A percentile compares a stretch with the other conserved stretches of the same genome.
These are phyloP conservation scores for Melanotaenia nigrans DNA, from an alignment of 2,797 vertebrate genomes.

Conservation along the genomic window DNA sequence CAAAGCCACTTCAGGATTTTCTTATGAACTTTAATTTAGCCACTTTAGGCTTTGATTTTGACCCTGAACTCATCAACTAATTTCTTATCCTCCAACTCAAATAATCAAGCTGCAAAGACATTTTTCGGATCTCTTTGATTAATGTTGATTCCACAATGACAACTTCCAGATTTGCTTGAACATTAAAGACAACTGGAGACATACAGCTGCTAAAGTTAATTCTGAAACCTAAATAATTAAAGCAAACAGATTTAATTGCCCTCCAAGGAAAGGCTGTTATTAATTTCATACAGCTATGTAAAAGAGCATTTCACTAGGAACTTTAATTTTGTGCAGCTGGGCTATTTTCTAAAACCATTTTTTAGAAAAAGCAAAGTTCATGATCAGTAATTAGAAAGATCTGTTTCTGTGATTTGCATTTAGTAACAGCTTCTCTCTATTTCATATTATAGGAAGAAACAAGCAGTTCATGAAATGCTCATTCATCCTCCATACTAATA, in stretches of 20 bases:
- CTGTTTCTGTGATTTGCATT: slow-evolving; percentile 10
- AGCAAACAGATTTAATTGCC: background rate
- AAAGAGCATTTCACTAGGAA: background rate
- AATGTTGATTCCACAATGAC: background rate
- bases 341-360: background rate
- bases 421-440: background rate
- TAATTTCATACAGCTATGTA: background rate
- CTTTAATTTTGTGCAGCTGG: background rate
- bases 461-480: no score
- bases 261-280: background rate
- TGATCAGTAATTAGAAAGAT: background rate
- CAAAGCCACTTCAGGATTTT: no score
- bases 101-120: background rate
- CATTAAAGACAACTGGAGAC: background rate
- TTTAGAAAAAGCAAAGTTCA: background rate
- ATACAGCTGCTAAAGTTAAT: background rate
- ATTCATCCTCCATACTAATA: no score
- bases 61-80: background rate
- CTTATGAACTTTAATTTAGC: no score
- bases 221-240: slow-evolving; percentile 3
- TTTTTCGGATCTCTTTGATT: slow-evolving; percentile 2
- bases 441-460: slow-evolving; percentile 4
- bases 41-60: background rate
- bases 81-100: background rate
- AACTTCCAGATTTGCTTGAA: background rate